These are phyloP conservation scores for Percopsis transmontana DNA, from an alignment of 2,113 vertebrate genomes.

Conservation along the genomic window DNA sequence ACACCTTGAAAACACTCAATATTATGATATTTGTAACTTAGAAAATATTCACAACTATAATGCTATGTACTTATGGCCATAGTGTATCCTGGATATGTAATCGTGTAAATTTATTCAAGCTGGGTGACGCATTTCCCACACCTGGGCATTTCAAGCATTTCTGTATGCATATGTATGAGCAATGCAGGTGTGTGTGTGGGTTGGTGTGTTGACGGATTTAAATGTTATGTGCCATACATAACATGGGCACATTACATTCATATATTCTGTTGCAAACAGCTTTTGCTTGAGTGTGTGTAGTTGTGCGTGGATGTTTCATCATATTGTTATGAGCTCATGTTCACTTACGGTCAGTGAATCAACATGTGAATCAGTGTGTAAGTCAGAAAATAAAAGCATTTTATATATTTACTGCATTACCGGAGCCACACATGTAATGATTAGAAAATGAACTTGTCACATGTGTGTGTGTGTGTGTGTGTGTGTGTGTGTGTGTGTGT, in stretches of 20 bases:
- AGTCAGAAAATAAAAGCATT: too few relatives aligned
- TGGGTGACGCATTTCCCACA: neutral
- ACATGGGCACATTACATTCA: too few relatives aligned
- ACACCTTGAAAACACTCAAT: too few relatives aligned
- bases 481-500: too few relatives aligned
- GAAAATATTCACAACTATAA: too few relatives aligned
- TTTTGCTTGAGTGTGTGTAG: slow-evolving; percentile 44
- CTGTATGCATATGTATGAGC: neutral
- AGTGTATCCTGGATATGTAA: neutral
- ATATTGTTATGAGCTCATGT: neutral
- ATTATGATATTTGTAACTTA: too few relatives aligned
- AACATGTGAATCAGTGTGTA: too few relatives aligned
- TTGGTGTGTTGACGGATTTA: neutral
- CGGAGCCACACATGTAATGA: too few relatives aligned
- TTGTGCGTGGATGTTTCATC: slow-evolving; percentile 34
- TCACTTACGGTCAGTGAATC: too few relatives aligned
- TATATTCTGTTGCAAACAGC: neutral
- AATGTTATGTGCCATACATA: neutral
- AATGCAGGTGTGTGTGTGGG: neutral
- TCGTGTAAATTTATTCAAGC: neutral
- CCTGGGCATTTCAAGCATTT: neutral
- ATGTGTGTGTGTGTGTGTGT: too few relatives aligned
- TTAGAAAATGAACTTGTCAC: too few relatives aligned
- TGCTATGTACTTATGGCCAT: neutral
- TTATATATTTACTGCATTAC: too few relatives aligned